phyloP scores from a whole-genome alignment of 2,888 invertebrate species.

The Zaprionus obscuricornis region DNA sequence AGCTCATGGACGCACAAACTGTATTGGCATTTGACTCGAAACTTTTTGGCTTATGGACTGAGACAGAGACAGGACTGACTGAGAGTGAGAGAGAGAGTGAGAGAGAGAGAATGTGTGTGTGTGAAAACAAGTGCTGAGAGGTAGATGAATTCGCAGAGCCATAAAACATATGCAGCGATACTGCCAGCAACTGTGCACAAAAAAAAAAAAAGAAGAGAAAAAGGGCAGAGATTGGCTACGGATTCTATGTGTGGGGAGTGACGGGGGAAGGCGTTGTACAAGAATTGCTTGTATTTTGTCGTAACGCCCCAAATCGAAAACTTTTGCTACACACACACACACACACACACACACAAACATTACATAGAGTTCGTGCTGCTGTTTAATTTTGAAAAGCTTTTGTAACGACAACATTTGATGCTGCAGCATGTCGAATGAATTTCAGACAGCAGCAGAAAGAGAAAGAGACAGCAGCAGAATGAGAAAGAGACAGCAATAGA shows the following conservation, averaged over 20 bases:
- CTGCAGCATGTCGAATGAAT: slow-evolving; percentile 57
- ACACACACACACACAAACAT: no score
- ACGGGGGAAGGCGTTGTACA: no score
- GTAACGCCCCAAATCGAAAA: slow-evolving; percentile 62
- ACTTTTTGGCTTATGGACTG: slow-evolving; percentile 62
- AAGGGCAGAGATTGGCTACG: no score
- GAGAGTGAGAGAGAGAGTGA: background rate
- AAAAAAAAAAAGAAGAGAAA: no score
- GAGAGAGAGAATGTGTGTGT: background rate
- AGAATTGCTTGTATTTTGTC: slow-evolving; percentile 52
- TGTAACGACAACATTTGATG: slow-evolving; percentile 56
- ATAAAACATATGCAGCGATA: slow-evolving; percentile 60
- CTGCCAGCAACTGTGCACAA: slow-evolving; percentile 35
- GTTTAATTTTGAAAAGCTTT: slow-evolving; percentile 74
- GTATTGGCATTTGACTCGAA: slow-evolving; percentile 76
- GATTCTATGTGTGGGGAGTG: no score
- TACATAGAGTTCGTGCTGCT: slow-evolving; percentile 71
- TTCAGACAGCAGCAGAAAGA: slow-evolving; percentile 18
- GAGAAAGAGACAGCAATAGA: slow-evolving; percentile 5
- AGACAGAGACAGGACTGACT: background rate
- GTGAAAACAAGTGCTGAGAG: background rate
- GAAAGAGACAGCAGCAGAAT: slow-evolving; percentile 5
- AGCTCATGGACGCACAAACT: slow-evolving; percentile 58
- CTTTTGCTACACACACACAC: slow-evolving; percentile 59
- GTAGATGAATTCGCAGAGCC: slow-evolving; percentile 15